A percentile compares a stretch with the other conserved stretches of the same genome.
These are phyloP conservation scores for Byasa hedistus DNA, from an alignment of 2,888 invertebrate genomes.

Conservation along the genomic window DNA sequence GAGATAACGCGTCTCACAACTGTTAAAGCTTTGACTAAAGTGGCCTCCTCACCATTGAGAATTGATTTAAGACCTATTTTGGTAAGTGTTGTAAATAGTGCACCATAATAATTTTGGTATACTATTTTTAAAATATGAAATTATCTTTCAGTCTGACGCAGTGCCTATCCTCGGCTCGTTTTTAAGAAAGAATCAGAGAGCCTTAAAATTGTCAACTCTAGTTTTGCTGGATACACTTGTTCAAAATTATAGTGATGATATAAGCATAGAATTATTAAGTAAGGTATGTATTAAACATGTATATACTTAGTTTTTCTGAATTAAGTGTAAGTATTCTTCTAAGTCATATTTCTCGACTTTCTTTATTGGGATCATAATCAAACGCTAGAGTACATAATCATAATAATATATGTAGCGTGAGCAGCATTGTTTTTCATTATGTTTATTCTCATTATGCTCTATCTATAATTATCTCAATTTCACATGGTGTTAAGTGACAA, in stretches of 20 bases:
- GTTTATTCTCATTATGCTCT: no score
- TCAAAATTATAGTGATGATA: conserved; percentile 88
- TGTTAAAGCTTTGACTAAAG: conserved; percentile 96
- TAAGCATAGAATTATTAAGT: conserved; percentile 85
- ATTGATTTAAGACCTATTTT: conserved; percentile 91
- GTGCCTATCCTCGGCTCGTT: conserved; percentile 96
- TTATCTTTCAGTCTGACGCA: conserved; percentile 85
- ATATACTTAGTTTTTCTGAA: neutral
- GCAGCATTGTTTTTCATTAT: no score
- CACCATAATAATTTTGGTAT: conserved; percentile 14
- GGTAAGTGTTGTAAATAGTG: conserved; percentile 61
- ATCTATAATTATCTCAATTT: no score
- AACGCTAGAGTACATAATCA: no score
- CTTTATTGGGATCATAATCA: no score
- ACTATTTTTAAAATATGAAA: conserved; percentile 23
- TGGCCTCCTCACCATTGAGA: conserved; percentile 93
- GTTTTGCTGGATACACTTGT: conserved; percentile 94
- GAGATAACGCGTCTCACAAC: conserved; percentile 98
- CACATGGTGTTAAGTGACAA: no score
- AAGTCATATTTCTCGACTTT: no score
- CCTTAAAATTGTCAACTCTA: conserved; percentile 94
- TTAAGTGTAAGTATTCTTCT: neutral
- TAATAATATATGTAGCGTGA: no score
- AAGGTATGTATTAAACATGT: conserved; percentile 70
- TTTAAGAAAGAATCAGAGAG: conserved; percentile 96